Evolutionary conservation across 2,797 vertebrate species (phyloP).

Genomic region (Enoplosus armatus): DNA sequence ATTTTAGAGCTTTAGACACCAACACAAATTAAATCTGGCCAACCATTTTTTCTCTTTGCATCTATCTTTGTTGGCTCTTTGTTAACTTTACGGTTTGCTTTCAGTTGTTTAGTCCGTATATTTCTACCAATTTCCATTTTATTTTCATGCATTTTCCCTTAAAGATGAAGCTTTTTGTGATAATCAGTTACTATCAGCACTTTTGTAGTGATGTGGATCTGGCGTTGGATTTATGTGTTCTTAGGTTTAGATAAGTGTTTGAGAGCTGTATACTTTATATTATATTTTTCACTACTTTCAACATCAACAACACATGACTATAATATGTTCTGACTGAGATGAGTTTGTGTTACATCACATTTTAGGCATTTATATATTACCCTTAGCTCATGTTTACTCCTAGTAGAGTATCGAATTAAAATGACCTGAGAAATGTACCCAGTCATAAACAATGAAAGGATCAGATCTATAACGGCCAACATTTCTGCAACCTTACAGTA

Average conservation of each 20-base stretch:
- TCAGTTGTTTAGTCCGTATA: background rate
- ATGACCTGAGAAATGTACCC: background rate
- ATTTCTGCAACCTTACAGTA: background rate
- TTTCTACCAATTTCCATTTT: background rate
- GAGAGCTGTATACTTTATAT: background rate
- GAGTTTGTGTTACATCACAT: background rate
- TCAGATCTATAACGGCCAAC: accelerated
- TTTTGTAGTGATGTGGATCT: background rate
- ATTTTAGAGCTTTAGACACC: conserved; percentile 11
- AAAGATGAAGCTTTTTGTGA: background rate
- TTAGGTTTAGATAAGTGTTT: background rate
- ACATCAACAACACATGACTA: background rate
- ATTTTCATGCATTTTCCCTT: background rate
- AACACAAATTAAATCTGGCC: conserved; percentile 18
- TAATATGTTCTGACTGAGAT: background rate
- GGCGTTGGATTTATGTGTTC: background rate
- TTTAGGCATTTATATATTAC: background rate
- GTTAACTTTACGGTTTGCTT: background rate
- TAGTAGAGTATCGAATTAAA: background rate
- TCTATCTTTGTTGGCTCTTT: background rate
- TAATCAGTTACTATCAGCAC: background rate
- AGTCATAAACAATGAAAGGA: background rate
- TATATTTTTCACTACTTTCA: background rate
- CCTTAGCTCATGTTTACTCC: background rate
- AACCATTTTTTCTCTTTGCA: background rate